Percentiles rank a stretch among this genome's conserved stretches.
phyloP scores from a whole-genome alignment of 2,797 vertebrate species.

The Aselliscus stoliczkanus region DNA sequence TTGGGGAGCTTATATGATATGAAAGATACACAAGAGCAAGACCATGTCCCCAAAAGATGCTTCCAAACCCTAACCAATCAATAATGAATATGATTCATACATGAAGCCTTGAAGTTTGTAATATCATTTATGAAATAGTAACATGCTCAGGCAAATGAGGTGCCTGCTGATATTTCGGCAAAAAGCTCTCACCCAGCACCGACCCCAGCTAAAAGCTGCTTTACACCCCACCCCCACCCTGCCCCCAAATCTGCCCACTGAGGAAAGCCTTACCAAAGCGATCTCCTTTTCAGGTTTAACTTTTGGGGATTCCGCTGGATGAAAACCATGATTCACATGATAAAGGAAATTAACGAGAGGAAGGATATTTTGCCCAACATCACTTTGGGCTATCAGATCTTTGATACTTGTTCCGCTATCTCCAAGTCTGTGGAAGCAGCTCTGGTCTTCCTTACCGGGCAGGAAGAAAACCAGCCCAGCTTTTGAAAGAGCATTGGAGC shows the following conservation, averaged over 20 bases:
- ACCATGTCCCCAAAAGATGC: not conserved
- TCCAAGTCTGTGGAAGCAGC: slow-evolving; percentile 90
- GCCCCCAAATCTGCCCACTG: not conserved
- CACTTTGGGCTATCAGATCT: slow-evolving; percentile 89
- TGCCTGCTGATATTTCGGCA: not conserved
- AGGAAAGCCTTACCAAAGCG: not conserved
- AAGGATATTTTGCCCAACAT: slow-evolving; percentile 84
- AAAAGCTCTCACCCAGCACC: not conserved
- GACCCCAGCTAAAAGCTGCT: not conserved
- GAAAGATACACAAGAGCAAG: not conserved
- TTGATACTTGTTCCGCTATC: slow-evolving; percentile 89
- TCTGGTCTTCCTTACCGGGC: slow-evolving; percentile 88
- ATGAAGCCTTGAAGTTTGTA: not conserved
- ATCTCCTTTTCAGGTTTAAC: slow-evolving; percentile 85
- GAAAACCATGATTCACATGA: slow-evolving; percentile 89
- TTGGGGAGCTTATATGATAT: not conserved
- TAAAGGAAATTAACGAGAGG: slow-evolving; percentile 85
- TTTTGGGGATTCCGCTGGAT: slow-evolving; percentile 89
- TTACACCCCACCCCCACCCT: too few relatives aligned
- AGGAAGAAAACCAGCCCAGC: slow-evolving; percentile 89
- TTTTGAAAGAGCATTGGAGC: slow-evolving; percentile 87
- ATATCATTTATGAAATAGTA: not conserved
- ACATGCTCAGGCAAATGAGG: not conserved
- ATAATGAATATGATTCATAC: not conserved
- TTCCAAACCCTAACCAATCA: not conserved